phyloP scores from a whole-genome alignment of 37 sponge, comb jelly and placozoan species.

The Chondrosia reniformis region DNA sequence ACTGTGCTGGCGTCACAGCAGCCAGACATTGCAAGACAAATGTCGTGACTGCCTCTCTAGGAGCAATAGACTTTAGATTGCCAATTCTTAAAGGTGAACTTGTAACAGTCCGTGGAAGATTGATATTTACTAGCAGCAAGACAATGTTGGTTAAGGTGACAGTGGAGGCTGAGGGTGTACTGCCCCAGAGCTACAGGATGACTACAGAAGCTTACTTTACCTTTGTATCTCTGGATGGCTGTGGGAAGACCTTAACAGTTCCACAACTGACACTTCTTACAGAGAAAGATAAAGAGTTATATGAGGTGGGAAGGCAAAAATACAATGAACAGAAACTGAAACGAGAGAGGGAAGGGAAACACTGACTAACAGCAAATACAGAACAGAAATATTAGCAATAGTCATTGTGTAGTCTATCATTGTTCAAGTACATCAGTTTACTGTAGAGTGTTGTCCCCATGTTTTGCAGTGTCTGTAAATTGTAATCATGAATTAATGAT shows the following conservation, averaged over 20 bases:
- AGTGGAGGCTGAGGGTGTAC: conserved; percentile 50
- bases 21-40: conserved; percentile 51
- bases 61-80: conserved; percentile 72
- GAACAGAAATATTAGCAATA: too few species aligned
- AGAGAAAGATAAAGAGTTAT: conserved; percentile 54
- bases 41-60: conserved; percentile 78
- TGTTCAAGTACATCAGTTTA: too few species aligned
- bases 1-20: conserved; percentile 72
- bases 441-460: too few species aligned
- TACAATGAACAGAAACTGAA: conserved; percentile 45
- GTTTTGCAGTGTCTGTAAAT: too few species aligned
- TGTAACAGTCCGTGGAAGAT: conserved; percentile 64
- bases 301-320: conserved; percentile 42
- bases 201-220: conserved; percentile 79
- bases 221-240: conserved; percentile 72
- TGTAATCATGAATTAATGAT: too few species aligned
- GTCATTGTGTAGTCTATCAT: too few species aligned
- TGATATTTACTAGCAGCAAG: conserved; percentile 48
- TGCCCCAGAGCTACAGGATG: conserved; percentile 28
- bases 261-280: conserved; percentile 47
- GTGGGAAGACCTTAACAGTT: conserved; percentile 37
- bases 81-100: conserved; percentile 71
- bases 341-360: too few species aligned
- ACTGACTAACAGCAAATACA: too few species aligned
- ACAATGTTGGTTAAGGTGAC: conserved; percentile 64